phyloP scores from a whole-genome alignment of 2,888 invertebrate genomes.

The Rhagophthalmus giganteus region DNA sequence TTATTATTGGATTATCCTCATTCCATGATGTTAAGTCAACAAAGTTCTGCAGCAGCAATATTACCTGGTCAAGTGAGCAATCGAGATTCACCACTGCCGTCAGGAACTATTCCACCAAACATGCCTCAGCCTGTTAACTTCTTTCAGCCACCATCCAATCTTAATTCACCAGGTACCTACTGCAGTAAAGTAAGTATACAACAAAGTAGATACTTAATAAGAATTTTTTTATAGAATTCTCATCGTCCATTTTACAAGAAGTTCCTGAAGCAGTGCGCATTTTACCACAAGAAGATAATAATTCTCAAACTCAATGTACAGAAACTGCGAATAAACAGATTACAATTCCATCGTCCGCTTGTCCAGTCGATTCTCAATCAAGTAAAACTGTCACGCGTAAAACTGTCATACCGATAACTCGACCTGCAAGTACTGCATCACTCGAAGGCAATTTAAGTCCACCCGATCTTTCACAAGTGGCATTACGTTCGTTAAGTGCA shows the following conservation, averaged over 20 bases:
- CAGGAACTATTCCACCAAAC: slow-evolving; percentile 38
- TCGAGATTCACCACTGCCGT: slow-evolving; percentile 49
- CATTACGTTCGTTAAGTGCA: slow-evolving; percentile 57
- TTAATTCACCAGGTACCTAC: slow-evolving; percentile 42
- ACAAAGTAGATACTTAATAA: not conserved
- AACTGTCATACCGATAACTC: slow-evolving; percentile 59
- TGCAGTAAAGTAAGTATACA: not conserved
- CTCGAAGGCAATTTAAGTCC: no score
- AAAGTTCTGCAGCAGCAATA: slow-evolving; percentile 49
- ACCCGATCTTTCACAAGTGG: slow-evolving; percentile 62
- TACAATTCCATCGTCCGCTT: slow-evolving; percentile 45
- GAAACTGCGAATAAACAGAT: slow-evolving; percentile 45
- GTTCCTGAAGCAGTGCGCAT: slow-evolving; percentile 64
- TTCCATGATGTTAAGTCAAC: slow-evolving; percentile 70
- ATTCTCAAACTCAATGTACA: slow-evolving; percentile 36
- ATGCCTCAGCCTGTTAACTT: slow-evolving; percentile 46
- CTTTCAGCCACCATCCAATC: slow-evolving; percentile 52
- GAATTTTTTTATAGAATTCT: slow-evolving; percentile 28
- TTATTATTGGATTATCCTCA: slow-evolving; percentile 93
- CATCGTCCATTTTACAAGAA: slow-evolving; percentile 58
- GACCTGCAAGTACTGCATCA: slow-evolving; percentile 57
- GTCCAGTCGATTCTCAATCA: slow-evolving; percentile 23
- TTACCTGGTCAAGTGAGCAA: slow-evolving; percentile 50
- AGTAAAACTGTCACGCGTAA: slow-evolving; percentile 48
- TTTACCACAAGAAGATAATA: slow-evolving; percentile 59